These are phyloP conservation scores for Danaus melanippus DNA, from an alignment of 1,140 invertebrate species.

Conservation along the genomic window DNA sequence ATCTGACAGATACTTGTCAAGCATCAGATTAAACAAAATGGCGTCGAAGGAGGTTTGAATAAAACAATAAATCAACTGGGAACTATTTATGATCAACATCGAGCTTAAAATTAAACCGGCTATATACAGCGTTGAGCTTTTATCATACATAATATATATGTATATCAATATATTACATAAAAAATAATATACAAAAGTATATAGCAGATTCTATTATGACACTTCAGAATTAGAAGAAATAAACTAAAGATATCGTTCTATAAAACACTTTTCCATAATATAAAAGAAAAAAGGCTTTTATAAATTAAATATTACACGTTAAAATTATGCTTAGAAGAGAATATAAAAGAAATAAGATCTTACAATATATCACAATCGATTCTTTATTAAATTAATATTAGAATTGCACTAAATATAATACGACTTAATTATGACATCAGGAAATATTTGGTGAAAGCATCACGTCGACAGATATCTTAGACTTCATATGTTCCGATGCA, in stretches of 20 bases:
- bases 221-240: background rate
- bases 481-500: no score
- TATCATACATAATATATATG: constrained; percentile 12
- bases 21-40: constrained; percentile 36
- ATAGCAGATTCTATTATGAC: background rate
- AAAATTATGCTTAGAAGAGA: no score
- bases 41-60: background rate
- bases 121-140: constrained; percentile 63
- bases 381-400: constrained; percentile 38
- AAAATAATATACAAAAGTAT: constrained; percentile 3
- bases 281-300: no score
- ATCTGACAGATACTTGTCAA: constrained; percentile 1
- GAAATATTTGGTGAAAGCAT: constrained; percentile 2
- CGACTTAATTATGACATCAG: constrained; percentile 1
- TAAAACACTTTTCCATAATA: no score
- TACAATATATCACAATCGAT: constrained; percentile 56
- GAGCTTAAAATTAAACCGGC: constrained; percentile 43
- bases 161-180: constrained; percentile 10
- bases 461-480: background rate
- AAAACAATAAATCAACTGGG: constrained; percentile 33
- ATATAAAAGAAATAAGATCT: background rate
- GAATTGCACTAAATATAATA: constrained; percentile 42
- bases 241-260: no score
- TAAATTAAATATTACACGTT: no score
- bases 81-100: constrained; percentile 69